Evolutionary conservation across 2,888 invertebrate genomes (phyloP).

Genomic region (Drosophila meridionalis): DNA sequence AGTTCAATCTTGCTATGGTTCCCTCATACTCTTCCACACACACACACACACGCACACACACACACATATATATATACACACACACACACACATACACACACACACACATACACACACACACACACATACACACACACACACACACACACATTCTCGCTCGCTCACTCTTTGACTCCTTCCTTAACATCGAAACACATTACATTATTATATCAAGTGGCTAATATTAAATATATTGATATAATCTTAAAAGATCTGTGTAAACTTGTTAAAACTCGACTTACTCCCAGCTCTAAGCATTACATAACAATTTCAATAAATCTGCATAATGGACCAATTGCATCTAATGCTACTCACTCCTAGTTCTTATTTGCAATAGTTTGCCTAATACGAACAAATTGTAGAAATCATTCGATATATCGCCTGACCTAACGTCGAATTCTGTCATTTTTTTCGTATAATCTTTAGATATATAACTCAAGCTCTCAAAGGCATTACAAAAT

Average conservation of each 20-base stretch:
- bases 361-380: not conserved
- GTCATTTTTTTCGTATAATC: no score
- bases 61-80: not conserved
- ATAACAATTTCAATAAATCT: not conserved
- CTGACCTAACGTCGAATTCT: not conserved
- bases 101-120: not conserved
- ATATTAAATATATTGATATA: not conserved
- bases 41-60: not conserved
- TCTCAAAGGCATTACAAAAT: not conserved
- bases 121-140: not conserved
- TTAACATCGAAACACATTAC: not conserved
- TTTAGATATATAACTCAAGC: not conserved
- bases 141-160: no score
- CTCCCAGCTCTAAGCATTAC: not conserved
- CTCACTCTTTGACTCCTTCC: no score
- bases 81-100: not conserved
- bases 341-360: not conserved
- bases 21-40: not conserved
- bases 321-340: no score
- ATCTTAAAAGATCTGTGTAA: not conserved
- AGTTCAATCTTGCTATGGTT: not conserved
- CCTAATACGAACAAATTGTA: not conserved
- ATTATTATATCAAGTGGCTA: conserved; percentile 5
- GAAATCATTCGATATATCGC: not conserved
- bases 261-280: not conserved